Evolutionary conservation across 2,113 vertebrate genomes (phyloP), one percentile per base, ranked within the genome.

Genomic region (Chionis minor): DNA sequence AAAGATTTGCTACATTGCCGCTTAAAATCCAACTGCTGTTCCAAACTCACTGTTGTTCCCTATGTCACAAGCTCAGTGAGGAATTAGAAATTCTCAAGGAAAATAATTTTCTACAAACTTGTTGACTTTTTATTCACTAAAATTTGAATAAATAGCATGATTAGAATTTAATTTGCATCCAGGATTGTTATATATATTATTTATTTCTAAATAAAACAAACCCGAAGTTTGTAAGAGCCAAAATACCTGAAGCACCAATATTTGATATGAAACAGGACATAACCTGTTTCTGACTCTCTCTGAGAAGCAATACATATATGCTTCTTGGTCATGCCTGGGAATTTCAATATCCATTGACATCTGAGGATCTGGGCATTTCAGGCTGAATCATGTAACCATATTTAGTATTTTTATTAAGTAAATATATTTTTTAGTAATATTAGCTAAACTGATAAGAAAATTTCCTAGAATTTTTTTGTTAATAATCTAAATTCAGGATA

Each of bases 231-330:
- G 3, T 35, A 74, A 63, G 24, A 77, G 28, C 21, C 26, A 38
- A 94, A 94, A 70, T 19, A 82, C 83, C 27, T 72, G 28, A 62
- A 86, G 10, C 14, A 86, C 89, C n/a, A 67, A 55, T 71, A 72
- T 67, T 71, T 40, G 24, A 73, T 71, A 21, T 59, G 47, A 42
- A 90, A 74, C 13, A 92, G 12, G 45, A 56, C 27, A 45, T 23
- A 82, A 8, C 71, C 26, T 62, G n/a, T 1, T 79, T 94, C 21
- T 69, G 35, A 33, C 26, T n/a, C 8, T 54, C 19, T 51, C 56
- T 15, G 14, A 81, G 16, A 28, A 84, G 8, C 33, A 75, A 5
- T 71, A 35, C 2, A 20, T 58, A 6, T 28, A 61, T 38, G 5
- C 26, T 15, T 79, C 32, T 66, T 61, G 10, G 4, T 61, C 35